phyloP scores from a whole-genome alignment of 1,140 invertebrate species.

The Nymphalis io region DNA sequence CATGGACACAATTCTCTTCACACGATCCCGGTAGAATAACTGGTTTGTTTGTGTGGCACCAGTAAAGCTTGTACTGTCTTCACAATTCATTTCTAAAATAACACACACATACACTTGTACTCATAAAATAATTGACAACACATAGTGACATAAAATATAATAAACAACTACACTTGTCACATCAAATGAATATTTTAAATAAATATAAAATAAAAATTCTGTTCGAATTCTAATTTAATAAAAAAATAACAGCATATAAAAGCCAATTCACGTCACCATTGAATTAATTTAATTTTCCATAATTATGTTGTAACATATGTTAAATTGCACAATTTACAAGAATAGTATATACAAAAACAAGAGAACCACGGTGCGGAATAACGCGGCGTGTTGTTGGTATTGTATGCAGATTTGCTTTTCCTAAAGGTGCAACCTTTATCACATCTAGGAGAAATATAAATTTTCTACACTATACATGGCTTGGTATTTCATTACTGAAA shows the following conservation, averaged over 20 bases:
- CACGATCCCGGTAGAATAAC: no score
- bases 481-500: conserved; percentile 53
- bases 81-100: not conserved
- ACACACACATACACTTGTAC: not conserved
- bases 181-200: not conserved
- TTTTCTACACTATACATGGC: conserved; percentile 50
- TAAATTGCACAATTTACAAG: conserved; percentile 27
- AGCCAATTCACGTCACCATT: not conserved
- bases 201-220: not conserved
- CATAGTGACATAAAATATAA: not conserved
- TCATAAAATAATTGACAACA: not conserved
- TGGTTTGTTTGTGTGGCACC: no score
- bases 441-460: conserved; percentile 60
- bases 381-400: conserved; percentile 41
- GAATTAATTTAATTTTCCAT: conserved; percentile 2
- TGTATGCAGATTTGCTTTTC: conserved; percentile 68
- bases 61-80: no score
- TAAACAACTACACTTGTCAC: not conserved
- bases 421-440: conserved; percentile 58
- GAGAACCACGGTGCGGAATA: conserved; percentile 13
- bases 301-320: conserved; percentile 30
- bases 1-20: no score
- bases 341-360: conserved; percentile 27
- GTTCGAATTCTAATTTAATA: not conserved
- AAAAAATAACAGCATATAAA: conserved; percentile 3